These are phyloP conservation scores for Enoplosus armatus DNA, from an alignment of 2,797 vertebrate species.

Conservation along the genomic window DNA sequence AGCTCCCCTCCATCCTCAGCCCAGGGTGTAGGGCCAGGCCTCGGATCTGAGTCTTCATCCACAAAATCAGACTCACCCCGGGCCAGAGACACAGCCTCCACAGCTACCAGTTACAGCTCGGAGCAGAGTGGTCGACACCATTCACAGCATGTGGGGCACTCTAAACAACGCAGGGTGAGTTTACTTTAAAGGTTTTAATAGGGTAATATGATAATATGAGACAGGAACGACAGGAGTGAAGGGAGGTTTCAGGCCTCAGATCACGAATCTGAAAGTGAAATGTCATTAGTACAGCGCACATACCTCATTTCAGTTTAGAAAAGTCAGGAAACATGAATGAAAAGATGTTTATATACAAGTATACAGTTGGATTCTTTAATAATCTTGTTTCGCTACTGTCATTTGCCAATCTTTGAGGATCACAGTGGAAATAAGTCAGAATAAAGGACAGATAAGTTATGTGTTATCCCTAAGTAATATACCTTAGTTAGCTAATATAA, in stretches of 20 bases:
- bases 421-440: background rate
- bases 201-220: background rate
- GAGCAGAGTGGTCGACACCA: conserved; percentile 70
- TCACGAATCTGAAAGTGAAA: background rate
- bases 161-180: conserved; percentile 70
- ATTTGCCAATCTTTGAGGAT: background rate
- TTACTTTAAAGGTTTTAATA: background rate
- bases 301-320: background rate
- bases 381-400: background rate
- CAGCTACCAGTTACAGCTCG: conserved; percentile 70
- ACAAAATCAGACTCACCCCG: conserved; percentile 77
- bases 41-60: conserved; percentile 77
- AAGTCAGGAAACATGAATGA: background rate
- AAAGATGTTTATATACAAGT: background rate
- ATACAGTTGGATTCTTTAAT: background rate
- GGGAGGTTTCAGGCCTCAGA: background rate
- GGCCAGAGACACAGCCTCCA: conserved; percentile 68
- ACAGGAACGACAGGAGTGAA: background rate
- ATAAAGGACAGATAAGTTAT: background rate
- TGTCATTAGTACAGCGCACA: background rate
- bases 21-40: conserved; percentile 44
- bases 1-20: conserved; percentile 46
- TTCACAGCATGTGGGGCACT: conserved; percentile 25
- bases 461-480: background rate
- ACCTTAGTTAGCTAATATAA: background rate